phyloP scores from a whole-genome alignment of 2,797 vertebrate species.

The Tragopan temminckii region DNA sequence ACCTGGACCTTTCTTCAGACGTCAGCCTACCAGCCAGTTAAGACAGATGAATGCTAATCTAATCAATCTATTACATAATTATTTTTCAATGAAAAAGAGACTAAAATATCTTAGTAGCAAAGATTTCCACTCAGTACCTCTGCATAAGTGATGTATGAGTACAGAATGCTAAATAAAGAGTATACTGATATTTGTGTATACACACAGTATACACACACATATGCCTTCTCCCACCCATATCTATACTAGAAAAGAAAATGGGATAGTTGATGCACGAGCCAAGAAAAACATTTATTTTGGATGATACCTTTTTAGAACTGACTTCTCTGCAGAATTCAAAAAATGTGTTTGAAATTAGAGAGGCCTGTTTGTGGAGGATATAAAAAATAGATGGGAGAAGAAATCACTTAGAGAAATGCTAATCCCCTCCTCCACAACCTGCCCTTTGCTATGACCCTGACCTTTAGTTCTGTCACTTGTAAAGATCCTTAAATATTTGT shows the following conservation, averaged over 20 bases:
- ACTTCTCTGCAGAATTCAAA: slow-evolving; percentile 61
- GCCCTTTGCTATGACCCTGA: slow-evolving; percentile 73
- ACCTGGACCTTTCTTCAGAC: slow-evolving; percentile 44
- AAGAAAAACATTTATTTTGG: slow-evolving; percentile 75
- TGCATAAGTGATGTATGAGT: background rate
- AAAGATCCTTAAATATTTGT: slow-evolving; percentile 77
- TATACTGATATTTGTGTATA: slow-evolving; percentile 11
- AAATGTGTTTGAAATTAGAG: slow-evolving; percentile 75
- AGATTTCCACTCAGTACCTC: slow-evolving; percentile 4
- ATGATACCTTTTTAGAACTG: slow-evolving; percentile 64
- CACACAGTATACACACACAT: background rate
- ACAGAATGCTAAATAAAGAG: slow-evolving; percentile 29
- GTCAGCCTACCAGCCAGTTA: slow-evolving; percentile 1
- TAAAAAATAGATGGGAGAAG: slow-evolving; percentile 65
- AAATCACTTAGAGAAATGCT: slow-evolving; percentile 70
- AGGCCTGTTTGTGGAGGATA: slow-evolving; percentile 61
- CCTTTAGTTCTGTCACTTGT: slow-evolving; percentile 70
- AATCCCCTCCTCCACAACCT: slow-evolving; percentile 63
- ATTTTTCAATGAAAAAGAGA: slow-evolving; percentile 21
- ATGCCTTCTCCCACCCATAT: background rate
- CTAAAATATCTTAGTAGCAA: background rate
- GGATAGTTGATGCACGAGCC: slow-evolving; percentile 45
- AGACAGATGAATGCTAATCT: slow-evolving; percentile 34
- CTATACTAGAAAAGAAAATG: slow-evolving; percentile 39
- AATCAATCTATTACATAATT: slow-evolving; percentile 37